Percentiles rank a stretch among this genome's conserved stretches.
Conservation (phyloP, 2,888 invertebrate genomes). For the Drosophila stalkeri region DNA sequence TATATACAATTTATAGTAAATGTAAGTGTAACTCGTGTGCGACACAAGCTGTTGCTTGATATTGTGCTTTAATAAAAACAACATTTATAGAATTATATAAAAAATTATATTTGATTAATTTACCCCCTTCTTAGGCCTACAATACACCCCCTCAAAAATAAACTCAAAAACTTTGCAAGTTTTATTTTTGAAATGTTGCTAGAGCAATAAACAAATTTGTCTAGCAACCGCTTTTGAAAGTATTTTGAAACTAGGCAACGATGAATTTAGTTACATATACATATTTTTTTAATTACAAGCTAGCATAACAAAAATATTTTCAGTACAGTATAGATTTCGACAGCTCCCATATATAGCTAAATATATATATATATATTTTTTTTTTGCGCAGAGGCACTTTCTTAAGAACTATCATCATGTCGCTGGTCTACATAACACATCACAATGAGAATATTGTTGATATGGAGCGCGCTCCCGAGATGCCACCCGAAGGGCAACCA, state of each 20-base stretch:
- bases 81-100: slow-evolving; percentile 26
- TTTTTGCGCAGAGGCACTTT: not conserved
- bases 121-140: not conserved
- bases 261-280: slow-evolving; percentile 4
- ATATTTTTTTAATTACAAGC: slow-evolving; percentile 15
- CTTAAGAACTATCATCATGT: slow-evolving; percentile 85
- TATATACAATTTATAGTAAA: slow-evolving; percentile 49
- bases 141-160: not conserved
- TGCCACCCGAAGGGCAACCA: not conserved
- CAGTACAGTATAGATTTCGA: slow-evolving; percentile 29
- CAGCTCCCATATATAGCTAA: slow-evolving; percentile 18
- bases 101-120: not conserved
- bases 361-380: not conserved
- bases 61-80: slow-evolving; percentile 70
- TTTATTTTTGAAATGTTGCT: slow-evolving; percentile 25
- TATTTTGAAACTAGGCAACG: slow-evolving; percentile 39
- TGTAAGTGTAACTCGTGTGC: slow-evolving; percentile 62
- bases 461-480: slow-evolving; percentile 61
- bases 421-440: slow-evolving; percentile 88
- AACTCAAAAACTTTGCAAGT: not conserved
- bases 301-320: slow-evolving; percentile 24
- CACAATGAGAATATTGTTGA: slow-evolving; percentile 90
- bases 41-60: slow-evolving; percentile 65
- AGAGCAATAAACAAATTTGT: slow-evolving; percentile 21
- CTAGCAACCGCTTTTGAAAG: slow-evolving; percentile 29